Evolutionary conservation across 2,797 vertebrate genomes (phyloP).

Genomic region (Glossophaga mutica): DNA sequence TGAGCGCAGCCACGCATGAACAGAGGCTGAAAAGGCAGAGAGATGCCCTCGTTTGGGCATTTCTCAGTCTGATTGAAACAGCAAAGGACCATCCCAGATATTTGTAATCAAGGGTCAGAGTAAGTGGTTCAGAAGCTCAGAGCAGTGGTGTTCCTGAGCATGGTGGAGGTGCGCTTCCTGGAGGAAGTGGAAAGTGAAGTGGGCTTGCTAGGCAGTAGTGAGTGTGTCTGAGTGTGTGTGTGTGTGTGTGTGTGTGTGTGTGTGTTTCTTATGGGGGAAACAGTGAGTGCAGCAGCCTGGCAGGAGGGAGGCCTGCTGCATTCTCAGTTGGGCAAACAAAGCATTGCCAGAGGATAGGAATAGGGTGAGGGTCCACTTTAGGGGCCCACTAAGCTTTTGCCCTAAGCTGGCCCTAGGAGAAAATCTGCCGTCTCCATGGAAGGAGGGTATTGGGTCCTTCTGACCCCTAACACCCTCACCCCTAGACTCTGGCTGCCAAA

Average conservation of each 20-base stretch:
- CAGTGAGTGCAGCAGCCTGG: not conserved
- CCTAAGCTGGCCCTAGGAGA: not conserved
- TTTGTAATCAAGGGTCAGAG: not conserved
- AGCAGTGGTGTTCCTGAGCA: not conserved
- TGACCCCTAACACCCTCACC: not conserved
- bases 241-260: not conserved
- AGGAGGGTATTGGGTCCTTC: not conserved
- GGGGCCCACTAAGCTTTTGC: not conserved
- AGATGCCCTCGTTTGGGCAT: not conserved
- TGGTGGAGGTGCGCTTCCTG: not conserved
- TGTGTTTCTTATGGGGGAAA: not conserved
- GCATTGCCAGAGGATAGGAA: not conserved
- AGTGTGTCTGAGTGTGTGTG: not conserved
- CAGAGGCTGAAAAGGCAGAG: not conserved
- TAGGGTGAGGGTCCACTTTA: not conserved
- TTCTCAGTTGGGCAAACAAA: not conserved
- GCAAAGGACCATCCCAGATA: not conserved
- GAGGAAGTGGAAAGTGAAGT: not conserved
- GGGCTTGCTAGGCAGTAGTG: not conserved
- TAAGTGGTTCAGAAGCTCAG: not conserved
- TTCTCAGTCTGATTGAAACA: not conserved
- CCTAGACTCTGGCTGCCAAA: not conserved
- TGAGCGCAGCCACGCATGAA: not conserved
- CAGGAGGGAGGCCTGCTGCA: not conserved
- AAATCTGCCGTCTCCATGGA: not conserved